Conservation (phyloP, 2,113 vertebrate species). For the Syrmaticus mikado region DNA sequence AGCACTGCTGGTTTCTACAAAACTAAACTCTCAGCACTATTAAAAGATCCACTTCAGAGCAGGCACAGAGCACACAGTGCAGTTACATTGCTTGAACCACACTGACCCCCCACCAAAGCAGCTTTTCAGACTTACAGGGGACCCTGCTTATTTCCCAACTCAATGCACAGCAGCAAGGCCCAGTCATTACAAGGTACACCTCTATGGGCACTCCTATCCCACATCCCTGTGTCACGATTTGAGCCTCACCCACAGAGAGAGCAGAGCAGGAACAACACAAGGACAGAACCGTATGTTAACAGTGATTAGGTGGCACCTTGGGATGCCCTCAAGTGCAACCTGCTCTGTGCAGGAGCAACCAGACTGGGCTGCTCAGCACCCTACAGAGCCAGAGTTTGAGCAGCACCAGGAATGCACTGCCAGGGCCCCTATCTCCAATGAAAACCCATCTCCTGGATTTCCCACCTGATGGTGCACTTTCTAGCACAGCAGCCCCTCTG, state of each 20-base stretch:
- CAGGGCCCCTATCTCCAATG: background rate
- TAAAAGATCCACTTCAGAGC: background rate
- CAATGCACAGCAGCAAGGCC: background rate
- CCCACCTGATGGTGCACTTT: background rate
- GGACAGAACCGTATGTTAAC: background rate
- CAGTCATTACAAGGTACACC: no score
- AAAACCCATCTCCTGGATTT: background rate
- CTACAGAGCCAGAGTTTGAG: background rate
- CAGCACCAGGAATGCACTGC: accelerated
- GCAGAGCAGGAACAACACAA: accelerated
- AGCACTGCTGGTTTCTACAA: background rate
- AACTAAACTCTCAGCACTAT: background rate
- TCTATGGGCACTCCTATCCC: background rate
- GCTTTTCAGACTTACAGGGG: background rate
- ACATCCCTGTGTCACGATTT: accelerated
- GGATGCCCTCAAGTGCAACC: background rate
- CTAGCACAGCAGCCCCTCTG: background rate
- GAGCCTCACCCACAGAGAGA: accelerated
- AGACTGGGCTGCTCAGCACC: background rate
- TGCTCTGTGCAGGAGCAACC: background rate
- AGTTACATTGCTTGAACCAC: accelerated
- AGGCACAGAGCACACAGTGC: accelerated
- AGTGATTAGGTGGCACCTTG: background rate
- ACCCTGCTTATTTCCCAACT: accelerated
- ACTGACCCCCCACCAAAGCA: background rate